phyloP scores from a whole-genome alignment of 23 tunicate species.

The Ascidia mentula region DNA sequence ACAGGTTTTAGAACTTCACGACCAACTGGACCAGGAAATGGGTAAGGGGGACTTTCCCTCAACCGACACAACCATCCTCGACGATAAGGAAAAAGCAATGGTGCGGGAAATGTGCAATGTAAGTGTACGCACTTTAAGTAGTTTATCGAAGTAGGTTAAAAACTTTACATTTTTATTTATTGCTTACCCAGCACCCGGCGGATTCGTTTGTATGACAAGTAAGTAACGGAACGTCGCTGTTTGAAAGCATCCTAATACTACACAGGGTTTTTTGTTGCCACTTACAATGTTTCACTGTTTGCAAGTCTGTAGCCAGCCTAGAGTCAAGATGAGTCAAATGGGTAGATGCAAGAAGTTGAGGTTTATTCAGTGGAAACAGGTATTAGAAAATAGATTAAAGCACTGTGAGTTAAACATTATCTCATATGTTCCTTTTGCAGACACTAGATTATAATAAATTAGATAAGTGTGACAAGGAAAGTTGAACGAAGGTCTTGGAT shows the following conservation, averaged over 20 bases:
- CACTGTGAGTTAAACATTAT: too few species aligned
- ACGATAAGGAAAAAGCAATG: slow-evolving; percentile 68
- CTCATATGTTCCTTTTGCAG: too few species aligned
- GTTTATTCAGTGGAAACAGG: too few species aligned
- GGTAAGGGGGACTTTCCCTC: not conserved
- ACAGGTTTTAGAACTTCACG: slow-evolving; percentile 36
- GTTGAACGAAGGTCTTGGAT: too few species aligned
- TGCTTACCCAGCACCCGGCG: slow-evolving; percentile 51
- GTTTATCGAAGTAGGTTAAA: not conserved
- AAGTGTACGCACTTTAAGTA: slow-evolving; percentile 9
- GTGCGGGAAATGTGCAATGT: slow-evolving; percentile 85
- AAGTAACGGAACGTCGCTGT: slow-evolving; percentile 9
- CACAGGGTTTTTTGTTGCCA: not conserved
- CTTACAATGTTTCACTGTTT: too few species aligned
- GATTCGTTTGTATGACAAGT: slow-evolving; percentile 76
- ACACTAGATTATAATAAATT: too few species aligned
- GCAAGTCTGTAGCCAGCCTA: too few species aligned
- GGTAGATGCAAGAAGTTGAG: too few species aligned
- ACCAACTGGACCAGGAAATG: slow-evolving; percentile 39
- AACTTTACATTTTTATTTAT: not conserved
- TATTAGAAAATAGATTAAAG: too few species aligned
- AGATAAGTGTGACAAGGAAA: too few species aligned
- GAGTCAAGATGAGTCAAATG: too few species aligned
- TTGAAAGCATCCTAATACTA: not conserved
- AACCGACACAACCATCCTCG: slow-evolving; percentile 34